Percentiles rank a stretch among this genome's conserved stretches.
phyloP scores from a whole-genome alignment of 53 echinoderm and acorn worm species.

The Echinometra lucunter region DNA sequence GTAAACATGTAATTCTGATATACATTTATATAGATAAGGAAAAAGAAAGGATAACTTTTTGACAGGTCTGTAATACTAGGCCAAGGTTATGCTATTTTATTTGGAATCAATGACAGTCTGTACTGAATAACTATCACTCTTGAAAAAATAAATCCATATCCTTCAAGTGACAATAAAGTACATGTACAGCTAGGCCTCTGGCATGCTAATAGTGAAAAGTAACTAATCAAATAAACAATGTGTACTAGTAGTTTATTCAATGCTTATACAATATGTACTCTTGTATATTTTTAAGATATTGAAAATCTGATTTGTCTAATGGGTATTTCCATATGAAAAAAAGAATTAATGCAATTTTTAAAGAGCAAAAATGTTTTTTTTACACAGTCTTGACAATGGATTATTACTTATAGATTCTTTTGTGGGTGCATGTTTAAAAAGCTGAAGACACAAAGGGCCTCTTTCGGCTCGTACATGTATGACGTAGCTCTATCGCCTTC shows the following conservation, averaged over 20 bases:
- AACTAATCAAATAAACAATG: too few species aligned
- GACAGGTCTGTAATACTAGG: background rate
- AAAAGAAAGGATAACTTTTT: background rate
- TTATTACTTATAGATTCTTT: background rate
- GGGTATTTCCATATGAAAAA: background rate
- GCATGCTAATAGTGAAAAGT: too few species aligned
- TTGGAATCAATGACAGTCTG: background rate
- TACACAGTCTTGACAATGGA: background rate
- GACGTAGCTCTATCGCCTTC: background rate
- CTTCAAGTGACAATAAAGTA: too few species aligned
- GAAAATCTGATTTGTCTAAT: background rate
- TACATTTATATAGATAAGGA: background rate
- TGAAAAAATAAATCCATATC: background rate
- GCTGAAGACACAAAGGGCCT: background rate
- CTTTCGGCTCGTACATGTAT: background rate
- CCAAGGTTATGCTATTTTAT: background rate
- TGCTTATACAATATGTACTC: background rate
- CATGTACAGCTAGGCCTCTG: too few species aligned
- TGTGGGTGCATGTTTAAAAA: background rate
- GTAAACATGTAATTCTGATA: too few species aligned
- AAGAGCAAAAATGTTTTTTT: background rate
- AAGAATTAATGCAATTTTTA: background rate
- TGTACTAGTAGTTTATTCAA: background rate
- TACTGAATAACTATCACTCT: background rate
- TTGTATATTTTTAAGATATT: background rate